Evolutionary conservation across 2,888 invertebrate species (phyloP), one percentile per base, ranked within the genome.

Genomic region (Lepas anatifera): DNA sequence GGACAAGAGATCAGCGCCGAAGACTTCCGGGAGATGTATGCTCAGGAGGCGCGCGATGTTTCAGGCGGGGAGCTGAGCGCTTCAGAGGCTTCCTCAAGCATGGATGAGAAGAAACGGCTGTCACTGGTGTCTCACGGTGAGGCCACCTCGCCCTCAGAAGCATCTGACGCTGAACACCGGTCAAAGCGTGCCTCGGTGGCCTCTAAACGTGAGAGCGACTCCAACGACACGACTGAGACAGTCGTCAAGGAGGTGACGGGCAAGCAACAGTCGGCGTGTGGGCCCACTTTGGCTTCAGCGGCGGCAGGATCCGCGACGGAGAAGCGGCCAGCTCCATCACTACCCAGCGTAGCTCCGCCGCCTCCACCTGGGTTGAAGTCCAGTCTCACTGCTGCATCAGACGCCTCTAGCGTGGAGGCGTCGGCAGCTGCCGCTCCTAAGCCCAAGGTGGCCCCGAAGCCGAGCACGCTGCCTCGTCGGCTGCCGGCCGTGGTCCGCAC

Each of bases 11-110:
- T 76, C 63, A 75, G 74, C 43, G 73, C 75, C 22, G 73, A 75
- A 52, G 76, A 76, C 68, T 76, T 76, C 70, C 72, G 75, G 46
- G 76, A 76, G 71, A 76, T 75, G n/a, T 76, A 76, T 69, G 63
- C 71, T 35, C 70, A 68, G 63, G 46, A 64, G 35, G 48, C 64
- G 29, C 58, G 58, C 32, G 58, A 58, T 35, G 32, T 35, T 32
- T 58, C 58, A 18, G 35, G 32, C 58, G 25, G 58, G 11, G 58
- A 58, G 22, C 58, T 58, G 18, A 58, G 58, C 22, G 58, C 58
- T 35, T 58, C 58, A 2, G 58, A 58, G 58, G 58, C 58, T 8
- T 58, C 58, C 8, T 58, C 58, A n/a, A 16, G 41, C 41, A 32
- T 58, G 18, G 58, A 58, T 22, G 58, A 58, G 32, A 58, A 58